Base-by-base conservation (phyloP, 2,797 vertebrate genomes). In the Euphonia xanthogaster region DNA sequence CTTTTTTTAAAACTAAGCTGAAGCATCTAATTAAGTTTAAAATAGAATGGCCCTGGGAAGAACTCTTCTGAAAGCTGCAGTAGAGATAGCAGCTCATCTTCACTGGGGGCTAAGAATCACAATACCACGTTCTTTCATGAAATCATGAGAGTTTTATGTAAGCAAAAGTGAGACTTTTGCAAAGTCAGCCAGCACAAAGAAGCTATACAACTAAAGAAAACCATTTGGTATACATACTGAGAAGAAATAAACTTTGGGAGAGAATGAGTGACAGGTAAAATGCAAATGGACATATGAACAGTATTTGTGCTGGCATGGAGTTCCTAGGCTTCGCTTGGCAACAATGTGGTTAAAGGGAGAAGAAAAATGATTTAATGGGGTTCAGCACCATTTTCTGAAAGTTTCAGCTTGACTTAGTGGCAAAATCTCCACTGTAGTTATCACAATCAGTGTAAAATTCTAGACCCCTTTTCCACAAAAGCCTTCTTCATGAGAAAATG, bases 11-110 rank as follows among this genome's bases (percentile, higher is more conserved):
- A 94, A 95, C 76, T 57, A 81, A 92, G 55, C 35, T 66, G 71
- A 90, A 94, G 24, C 16, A 92, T 78, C 81, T 94, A 94, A 91
- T 93, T 92, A 94, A 94, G 63, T 90, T 96, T 94, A 93, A 97
- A 97, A 96, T 96, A 96, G 86, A 92, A 93, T 53, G 40, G 57
- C 85, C 78, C 62, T 77, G 50, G 84, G 81, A 96, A 90, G 44
- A 93, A 47, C 31, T 85, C 39, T 80, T 86, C 68, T 65, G 50
- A 85, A 97, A 89, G n/a, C 63, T 87, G 61, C 39, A 48, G 50
- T 14, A 80, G 54, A 68, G 57, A 57, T 77, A 93, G 72, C 27
- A 85, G 58, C 35, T 87, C 39, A 10, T 74, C 71, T 93, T 95
- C 60, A 96, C 90, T 77, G 47, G 51, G 78, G 68, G 65, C n/a